Evolutionary conservation across 2,113 vertebrate genomes (phyloP), one percentile per base, ranked within the genome.

Genomic region (Arvicanthis niloticus): DNA sequence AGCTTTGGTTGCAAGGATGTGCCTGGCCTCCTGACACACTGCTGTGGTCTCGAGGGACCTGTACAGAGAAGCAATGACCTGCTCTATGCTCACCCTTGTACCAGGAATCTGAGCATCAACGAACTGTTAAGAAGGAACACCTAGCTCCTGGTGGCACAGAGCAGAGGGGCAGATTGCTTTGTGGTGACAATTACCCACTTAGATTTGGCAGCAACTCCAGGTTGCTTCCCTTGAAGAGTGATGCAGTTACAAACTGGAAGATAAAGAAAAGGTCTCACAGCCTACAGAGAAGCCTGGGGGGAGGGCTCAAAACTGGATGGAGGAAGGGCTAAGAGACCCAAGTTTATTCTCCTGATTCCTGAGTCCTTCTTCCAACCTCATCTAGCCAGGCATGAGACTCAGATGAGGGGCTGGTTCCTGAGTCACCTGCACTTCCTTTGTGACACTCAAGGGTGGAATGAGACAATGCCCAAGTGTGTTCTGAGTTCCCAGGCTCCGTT

Each of bases 381-480:
- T 1, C 53, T 5, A 9, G 0, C 15, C 42, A 37, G 22, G 29
- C 34, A 31, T 10, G 13, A 51, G 76, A 2, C 26, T 37, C 42
- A 7, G 84, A 13, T 1, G 7, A 60, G 51, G 53, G 56, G 37
- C 51, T 3, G 0, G 4, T 16, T 37, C 85, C 60, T 4, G 0
- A n/a, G 51, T 48, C 45, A 34, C 68, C 45, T 85, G 7, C 21
- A 4, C 24, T 40, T 67, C 58, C 29, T 56, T 15, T 31, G 77
- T 82, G 9, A 62, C 51, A 48, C 60, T n/a, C 51, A 76, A 37
- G 77, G 31, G 15, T 24, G 17, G 60, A 0, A 1, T 10, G 62
- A 58, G 40, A 12, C 26, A 82, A 34, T 7, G 42, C 31, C 89
- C 9, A 6, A 78, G 37, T 12, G 26, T 26, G 16, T 10, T 56